Evolutionary conservation across 2,888 invertebrate genomes (phyloP), one percentile per base, ranked within the genome.

Genomic region (Caenorhabditis sp.): DNA sequence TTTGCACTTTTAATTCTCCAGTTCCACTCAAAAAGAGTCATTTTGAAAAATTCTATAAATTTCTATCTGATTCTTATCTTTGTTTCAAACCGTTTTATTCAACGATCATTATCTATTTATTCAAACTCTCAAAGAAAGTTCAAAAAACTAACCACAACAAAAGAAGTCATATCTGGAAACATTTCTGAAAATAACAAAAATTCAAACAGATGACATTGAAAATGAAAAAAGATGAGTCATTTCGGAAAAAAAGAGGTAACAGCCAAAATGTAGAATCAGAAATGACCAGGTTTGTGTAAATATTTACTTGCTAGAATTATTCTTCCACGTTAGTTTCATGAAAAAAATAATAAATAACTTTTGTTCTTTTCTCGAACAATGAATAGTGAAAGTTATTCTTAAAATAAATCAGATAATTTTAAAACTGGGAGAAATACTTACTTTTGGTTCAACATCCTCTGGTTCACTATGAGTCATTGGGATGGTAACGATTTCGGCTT

Each of bases 71-170:
- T 55, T 55, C 14, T 55, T 55, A 26, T 55, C 27, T n/a, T n/a
- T n/a, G n/a, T 55, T 55, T n/a, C 3, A 12, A 10, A 26, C n/a
- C n/a, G 3, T n/a, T 55, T 55, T 14, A 26, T 43, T 43, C 14
- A 6, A 12, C 6, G 14, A 43, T 17, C 14, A 17, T 17, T 43
- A 17, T 43, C 43, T 43, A 21, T 23, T 23, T 8, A 2, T n/a
- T 24, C 31, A 8, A 27, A 23, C 26, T 8, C 1, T 55, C 27
- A 24, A 55, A n/a, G 1, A 23, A 6, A 5, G 12, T 55, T n/a
- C n/a, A 6, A 57, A 57, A 57, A 72, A 72, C 72, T 60, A 67
- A 72, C 72, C 72, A 72, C 72, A 14, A 72, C 24, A 58, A 72
- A 72, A 36, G 63, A 63, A 1, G 71, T 37, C 72, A 72, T 72